Evolutionary conservation across 2,888 invertebrate species (phyloP), one percentile per base, ranked within the genome.

Genomic region (Andrena bucephala): DNA sequence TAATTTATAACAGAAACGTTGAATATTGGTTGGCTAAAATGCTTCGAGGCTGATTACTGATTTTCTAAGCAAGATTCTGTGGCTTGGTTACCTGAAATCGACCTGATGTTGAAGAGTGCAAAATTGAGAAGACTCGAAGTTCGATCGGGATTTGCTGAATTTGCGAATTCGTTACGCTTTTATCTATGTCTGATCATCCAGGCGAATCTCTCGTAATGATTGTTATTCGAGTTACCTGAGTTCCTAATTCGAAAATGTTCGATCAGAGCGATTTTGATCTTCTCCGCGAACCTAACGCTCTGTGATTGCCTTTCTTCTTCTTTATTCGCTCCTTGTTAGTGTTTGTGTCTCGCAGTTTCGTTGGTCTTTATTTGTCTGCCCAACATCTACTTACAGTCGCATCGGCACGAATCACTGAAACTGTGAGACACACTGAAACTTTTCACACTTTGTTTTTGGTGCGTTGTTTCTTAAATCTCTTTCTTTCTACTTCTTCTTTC

Each of bases 241-340:
- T 75, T 77, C 20, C 7, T 70, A 74, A 87, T 85, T 69, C 27
- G 70, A 60, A 69, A 65, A 82, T 52, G 59, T 69, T 74, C 77
- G 59, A 77, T 71, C 62, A 67, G 68, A 82, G 74, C 57, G 76
- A 42, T 70, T 52, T 68, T n/a, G 63, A 83, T 31, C 84, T 89
- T 86, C 81, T 86, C 81, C 63, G 83, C 78, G 77, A 84, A 89
- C 74, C 29, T 81, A 84, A 89, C 77, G 70, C 74, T 82, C 75
- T 87, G 86, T 89, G 89, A 89, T 85, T 85, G 87, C 83, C 75
- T 16, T 66, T 66, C 68, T 54, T 71, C 54, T 75, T 48, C n/a
- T 52, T 42, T 60, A 10, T 62, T 65, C 24, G 16, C 33, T 48
- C 33, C 29, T 29, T 50, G 42, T 42, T 42, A 42, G 42, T 42